phyloP scores from a whole-genome alignment of 2,888 invertebrate species.

The Toxonevra muliebris region DNA sequence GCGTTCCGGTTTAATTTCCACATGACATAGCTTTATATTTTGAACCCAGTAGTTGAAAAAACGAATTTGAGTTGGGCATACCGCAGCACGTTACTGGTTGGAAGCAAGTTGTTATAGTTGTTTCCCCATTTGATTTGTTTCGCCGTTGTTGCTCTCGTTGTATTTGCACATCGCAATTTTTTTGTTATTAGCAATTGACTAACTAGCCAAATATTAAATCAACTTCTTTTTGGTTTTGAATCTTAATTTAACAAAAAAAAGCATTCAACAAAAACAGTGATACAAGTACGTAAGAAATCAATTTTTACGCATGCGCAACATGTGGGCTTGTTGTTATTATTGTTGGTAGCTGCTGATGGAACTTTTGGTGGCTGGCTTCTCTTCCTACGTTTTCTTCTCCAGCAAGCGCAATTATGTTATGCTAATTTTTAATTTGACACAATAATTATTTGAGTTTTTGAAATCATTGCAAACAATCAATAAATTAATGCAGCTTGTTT shows the following conservation, averaged over 20 bases:
- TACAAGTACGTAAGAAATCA: conserved; percentile 4
- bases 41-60: no score
- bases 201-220: no score
- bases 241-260: no score
- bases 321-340: neutral
- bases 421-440: conserved; percentile 44
- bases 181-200: no score
- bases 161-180: neutral
- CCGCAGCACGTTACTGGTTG: no score
- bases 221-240: no score
- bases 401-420: conserved; percentile 33
- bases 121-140: conserved; percentile 2
- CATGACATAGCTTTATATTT: no score
- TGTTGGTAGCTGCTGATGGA: neutral
- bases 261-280: no score
- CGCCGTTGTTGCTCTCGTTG: conserved; percentile 20
- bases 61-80: no score
- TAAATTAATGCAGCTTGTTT: no score
- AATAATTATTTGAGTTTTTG: conserved; percentile 35
- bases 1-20: no score
- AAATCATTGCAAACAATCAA: no score
- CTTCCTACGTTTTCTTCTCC: conserved; percentile 11
- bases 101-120: neutral
- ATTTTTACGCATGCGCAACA: conserved; percentile 36
- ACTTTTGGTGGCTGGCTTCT: neutral